Percentiles rank a stretch among this genome's conserved stretches.
Evolutionary conservation across 2,113 vertebrate species (phyloP).

Genomic region (Craseonycteris thonglongyai): DNA sequence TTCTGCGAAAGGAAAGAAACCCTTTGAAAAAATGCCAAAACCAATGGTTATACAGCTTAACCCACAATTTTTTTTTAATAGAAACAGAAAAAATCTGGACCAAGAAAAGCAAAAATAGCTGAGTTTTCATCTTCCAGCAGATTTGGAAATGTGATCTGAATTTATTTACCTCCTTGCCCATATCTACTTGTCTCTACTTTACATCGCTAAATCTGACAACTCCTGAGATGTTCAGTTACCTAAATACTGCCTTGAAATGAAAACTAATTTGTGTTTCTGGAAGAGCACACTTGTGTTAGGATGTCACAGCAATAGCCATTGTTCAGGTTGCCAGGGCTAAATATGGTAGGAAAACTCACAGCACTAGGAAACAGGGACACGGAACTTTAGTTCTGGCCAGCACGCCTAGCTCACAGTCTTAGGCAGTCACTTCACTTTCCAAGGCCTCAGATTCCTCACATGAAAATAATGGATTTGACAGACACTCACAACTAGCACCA

Average conservation of each 20-base stretch:
- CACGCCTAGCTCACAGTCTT: not conserved
- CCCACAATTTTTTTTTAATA: constrained; percentile 31
- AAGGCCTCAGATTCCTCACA: not conserved
- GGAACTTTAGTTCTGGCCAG: not conserved
- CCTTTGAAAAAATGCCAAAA: constrained; percentile 68
- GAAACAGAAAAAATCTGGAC: constrained; percentile 61
- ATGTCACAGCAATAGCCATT: not conserved
- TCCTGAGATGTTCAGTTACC: not conserved
- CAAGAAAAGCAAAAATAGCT: constrained; percentile 52
- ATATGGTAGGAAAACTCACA: not conserved
- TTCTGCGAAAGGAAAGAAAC: constrained; percentile 62
- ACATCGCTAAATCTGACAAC: not conserved
- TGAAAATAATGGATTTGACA: not conserved
- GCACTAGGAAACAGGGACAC: not conserved
- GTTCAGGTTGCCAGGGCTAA: not conserved
- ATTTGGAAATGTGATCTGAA: constrained; percentile 32
- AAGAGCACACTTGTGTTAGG: not conserved
- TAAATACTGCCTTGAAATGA: not conserved
- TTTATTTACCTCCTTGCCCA: constrained; percentile 3
- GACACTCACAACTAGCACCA: not conserved
- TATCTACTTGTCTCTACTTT: not conserved
- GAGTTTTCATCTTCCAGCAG: constrained; percentile 42
- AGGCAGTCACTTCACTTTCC: not conserved
- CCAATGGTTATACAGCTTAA: constrained; percentile 56
- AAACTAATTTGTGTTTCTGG: not conserved